These are phyloP conservation scores for Erythrocercus mccallii DNA, from an alignment of 2,113 vertebrate genomes.

Conservation along the genomic window DNA sequence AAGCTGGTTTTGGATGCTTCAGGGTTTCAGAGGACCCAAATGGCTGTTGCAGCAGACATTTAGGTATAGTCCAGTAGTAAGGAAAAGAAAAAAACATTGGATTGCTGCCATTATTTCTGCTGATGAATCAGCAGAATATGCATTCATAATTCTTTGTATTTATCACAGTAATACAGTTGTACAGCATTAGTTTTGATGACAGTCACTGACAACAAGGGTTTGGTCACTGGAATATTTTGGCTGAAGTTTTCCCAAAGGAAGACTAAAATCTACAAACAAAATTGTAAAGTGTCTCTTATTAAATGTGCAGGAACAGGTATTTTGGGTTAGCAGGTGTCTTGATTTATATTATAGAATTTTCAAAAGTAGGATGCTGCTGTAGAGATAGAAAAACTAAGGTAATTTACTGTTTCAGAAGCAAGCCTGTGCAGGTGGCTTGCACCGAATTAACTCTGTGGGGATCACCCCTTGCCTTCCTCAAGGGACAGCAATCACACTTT, in stretches of 20 bases:
- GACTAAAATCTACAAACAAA: background rate
- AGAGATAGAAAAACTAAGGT: background rate
- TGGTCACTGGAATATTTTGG: background rate
- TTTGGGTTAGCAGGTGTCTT: background rate
- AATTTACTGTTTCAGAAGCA: background rate
- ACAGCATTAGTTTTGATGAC: background rate
- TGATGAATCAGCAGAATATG: background rate
- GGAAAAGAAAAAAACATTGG: background rate
- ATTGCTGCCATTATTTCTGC: background rate
- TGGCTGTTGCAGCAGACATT: background rate
- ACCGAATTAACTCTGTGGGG: background rate
- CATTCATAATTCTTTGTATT: background rate
- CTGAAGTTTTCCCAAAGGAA: background rate
- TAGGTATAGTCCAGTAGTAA: background rate
- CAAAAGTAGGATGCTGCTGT: background rate
- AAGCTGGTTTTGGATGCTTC: background rate
- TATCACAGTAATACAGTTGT: background rate
- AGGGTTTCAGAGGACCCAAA: background rate
- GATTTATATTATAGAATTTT: background rate
- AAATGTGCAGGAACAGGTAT: background rate
- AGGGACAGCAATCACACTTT: background rate
- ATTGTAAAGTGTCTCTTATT: background rate
- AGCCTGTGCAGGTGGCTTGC: background rate
- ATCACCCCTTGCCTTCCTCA: background rate
- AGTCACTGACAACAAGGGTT: background rate